phyloP scores from a whole-genome alignment of 2,113 vertebrate species.

The Corythornis cristatus region DNA sequence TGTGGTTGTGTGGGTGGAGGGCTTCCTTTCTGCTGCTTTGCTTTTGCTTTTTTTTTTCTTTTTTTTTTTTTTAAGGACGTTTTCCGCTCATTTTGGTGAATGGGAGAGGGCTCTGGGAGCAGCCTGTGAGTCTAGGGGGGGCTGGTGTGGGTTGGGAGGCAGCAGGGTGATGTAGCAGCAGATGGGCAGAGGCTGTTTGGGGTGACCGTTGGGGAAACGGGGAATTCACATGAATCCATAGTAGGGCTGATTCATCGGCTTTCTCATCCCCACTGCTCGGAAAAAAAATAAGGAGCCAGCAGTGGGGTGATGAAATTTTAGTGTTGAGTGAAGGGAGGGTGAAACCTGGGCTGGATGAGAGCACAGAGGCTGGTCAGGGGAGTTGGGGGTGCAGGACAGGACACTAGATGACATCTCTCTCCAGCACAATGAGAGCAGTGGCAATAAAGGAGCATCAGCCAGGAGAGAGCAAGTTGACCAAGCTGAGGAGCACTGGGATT shows the following conservation, averaged over 20 bases:
- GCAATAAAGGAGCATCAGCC: background rate
- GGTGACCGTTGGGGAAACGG: background rate
- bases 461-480: background rate
- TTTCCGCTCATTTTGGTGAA: background rate
- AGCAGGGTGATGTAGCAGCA: background rate
- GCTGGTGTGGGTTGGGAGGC: background rate
- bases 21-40: slow-evolving; percentile 9
- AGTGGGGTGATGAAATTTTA: background rate
- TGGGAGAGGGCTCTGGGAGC: background rate
- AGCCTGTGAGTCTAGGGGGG: background rate
- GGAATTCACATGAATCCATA: slow-evolving; percentile 31
- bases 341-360: background rate
- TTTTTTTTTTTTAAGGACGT: background rate
- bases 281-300: background rate
- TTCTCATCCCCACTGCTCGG: slow-evolving; percentile 8
- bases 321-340: background rate
- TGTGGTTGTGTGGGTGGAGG: slow-evolving; percentile 10
- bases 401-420: background rate
- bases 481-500: background rate
- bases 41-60: background rate
- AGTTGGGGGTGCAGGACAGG: background rate
- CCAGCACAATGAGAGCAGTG: background rate
- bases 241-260: slow-evolving; percentile 27
- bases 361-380: background rate
- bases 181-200: background rate